Evolutionary conservation across 2,888 invertebrate species (phyloP), one percentile per base, ranked within the genome.

Genomic region (Eupelmus urozonus): DNA sequence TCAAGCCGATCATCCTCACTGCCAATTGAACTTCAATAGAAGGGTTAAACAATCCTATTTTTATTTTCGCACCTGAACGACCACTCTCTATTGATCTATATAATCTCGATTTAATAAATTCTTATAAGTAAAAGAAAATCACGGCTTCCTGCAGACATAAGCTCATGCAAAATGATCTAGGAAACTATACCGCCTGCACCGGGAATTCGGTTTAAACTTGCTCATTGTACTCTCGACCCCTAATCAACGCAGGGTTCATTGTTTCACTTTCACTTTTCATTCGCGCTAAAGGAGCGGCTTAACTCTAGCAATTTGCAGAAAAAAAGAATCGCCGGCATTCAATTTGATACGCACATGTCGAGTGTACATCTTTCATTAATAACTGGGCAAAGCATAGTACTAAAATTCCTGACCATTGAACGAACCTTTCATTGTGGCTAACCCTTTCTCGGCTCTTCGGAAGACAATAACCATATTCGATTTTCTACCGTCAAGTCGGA

Each of bases 401-500:
- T 1, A 1, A 57, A 66, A 74, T 74, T 65, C 57, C 53, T 20
- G 62, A 42, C 29, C 9, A n/a, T 20, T 49, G 23, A 59, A 59
- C 11, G 49, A 59, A 27, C 23, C 20, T n/a, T 23, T 42, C 27
- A 67, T 75, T 75, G 67, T 75, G 20, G 45, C 18, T 25, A 70
- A 45, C 53, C 53, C 49, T n/a, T n/a, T n/a, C n/a, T n/a, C n/a
- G n/a, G n/a, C n/a, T n/a, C 65, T 45, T 45, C 60, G 53, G n/a
- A 45, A 67, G 73, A 73, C 67, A 78, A 78, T 73, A 73, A 73
- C 57, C n/a, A n/a, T n/a, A 65, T 40, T 34, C 34, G 20, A 66
- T 77, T 71, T 72, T 67, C 55, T 55, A 49, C 16, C 13, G n/a
- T 34, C 40, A 40, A 59, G n/a, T 53, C 42, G 55, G 60, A 51